Evolutionary conservation across 2,797 vertebrate genomes (phyloP).

Genomic region (Anguilla megastoma): DNA sequence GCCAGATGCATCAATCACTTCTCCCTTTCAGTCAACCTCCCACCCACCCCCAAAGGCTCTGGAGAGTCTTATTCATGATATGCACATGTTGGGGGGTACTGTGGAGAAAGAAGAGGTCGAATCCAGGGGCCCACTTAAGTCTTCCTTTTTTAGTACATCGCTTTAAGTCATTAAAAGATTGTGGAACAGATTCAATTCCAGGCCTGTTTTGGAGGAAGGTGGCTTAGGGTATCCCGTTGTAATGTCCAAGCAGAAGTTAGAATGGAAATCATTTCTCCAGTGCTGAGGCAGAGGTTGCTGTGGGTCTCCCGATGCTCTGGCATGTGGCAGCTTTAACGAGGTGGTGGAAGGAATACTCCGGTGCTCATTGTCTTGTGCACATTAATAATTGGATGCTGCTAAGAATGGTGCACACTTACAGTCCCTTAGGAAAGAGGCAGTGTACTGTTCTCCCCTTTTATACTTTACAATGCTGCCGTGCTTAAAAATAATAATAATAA

Average conservation of each 20-base stretch:
- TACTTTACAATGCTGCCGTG: neutral
- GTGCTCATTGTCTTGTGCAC: conserved; percentile 48
- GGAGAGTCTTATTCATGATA: neutral
- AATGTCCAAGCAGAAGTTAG: neutral
- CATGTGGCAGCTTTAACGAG: conserved; percentile 52
- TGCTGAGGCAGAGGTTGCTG: conserved; percentile 36
- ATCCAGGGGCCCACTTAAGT: neutral
- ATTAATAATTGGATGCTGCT: conserved; percentile 47
- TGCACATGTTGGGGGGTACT: neutral
- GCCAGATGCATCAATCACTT: neutral
- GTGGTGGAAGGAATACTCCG: conserved; percentile 36
- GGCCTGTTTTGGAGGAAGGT: neutral
- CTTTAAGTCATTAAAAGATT: conserved; percentile 10
- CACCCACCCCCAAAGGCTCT: neutral
- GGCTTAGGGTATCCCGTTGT: conserved; percentile 15
- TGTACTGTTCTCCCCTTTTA: conserved; percentile 37
- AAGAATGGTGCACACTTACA: conserved; percentile 40
- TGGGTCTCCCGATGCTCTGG: conserved; percentile 26
- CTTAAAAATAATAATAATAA: too few species aligned
- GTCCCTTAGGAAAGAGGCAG: conserved; percentile 43
- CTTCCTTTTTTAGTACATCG: neutral
- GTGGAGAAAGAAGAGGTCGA: neutral
- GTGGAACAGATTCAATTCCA: neutral
- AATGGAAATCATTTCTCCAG: neutral
- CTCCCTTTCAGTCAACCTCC: neutral